Percentiles rank a stretch among this genome's conserved stretches.
phyloP scores from a whole-genome alignment of 2,797 vertebrate species.

The Iguana delicatissima region DNA sequence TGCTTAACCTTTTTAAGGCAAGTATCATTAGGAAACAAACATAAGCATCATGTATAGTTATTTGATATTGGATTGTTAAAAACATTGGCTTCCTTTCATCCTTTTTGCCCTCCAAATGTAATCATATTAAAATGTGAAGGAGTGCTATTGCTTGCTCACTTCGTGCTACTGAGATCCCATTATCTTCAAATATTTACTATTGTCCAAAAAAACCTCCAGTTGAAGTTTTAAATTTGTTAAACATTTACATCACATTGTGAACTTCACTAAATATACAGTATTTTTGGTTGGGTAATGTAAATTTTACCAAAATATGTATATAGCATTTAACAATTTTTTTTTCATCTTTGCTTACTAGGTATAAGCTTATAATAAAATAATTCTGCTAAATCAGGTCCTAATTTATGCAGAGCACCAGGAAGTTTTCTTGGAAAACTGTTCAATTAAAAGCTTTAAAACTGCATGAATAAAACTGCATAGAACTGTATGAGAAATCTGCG shows the following conservation, averaged over 20 bases:
- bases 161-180: neutral
- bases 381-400: neutral
- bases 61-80: neutral
- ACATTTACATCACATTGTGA: neutral
- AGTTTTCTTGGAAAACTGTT: no score
- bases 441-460: neutral
- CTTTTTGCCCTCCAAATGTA: neutral
- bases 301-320: no score
- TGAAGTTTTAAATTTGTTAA: neutral
- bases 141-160: neutral
- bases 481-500: neutral
- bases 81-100: neutral
- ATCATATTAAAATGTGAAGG: neutral
- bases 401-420: no score
- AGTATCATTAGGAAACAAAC: neutral
- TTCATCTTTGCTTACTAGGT: no score
- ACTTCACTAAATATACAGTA: neutral
- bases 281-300: neutral
- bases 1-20: neutral
- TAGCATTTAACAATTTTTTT: no score
- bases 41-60: neutral
- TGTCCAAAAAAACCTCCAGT: no score
- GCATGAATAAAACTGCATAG: neutral
- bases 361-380: neutral
- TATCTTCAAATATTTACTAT: neutral